These are phyloP conservation scores for Tokudaia tokunoshimensis DNA, from an alignment of 2,797 vertebrate genomes.

Conservation along the genomic window DNA sequence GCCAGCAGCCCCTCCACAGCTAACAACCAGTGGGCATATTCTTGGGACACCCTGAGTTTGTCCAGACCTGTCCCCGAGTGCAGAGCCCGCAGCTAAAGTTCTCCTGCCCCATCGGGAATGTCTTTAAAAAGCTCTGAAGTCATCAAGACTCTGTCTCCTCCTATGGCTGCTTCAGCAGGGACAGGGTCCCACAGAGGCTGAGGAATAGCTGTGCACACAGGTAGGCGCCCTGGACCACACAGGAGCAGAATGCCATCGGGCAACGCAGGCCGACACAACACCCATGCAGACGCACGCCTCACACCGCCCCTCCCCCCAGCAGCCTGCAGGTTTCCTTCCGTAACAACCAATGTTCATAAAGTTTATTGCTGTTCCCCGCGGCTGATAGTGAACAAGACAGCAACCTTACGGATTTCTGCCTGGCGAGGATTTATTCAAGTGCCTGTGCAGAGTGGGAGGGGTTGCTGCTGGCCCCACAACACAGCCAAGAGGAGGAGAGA, in stretches of 20 bases:
- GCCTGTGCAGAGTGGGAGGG: constrained; percentile 26
- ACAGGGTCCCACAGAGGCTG: background rate
- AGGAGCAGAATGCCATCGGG: background rate
- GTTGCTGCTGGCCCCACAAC: background rate
- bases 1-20: background rate
- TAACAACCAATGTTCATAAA: constrained; percentile 65
- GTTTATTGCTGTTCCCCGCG: constrained; percentile 54
- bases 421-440: constrained; percentile 44
- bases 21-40: fast-evolving
- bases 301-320: background rate
- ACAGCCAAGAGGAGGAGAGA: fast-evolving
- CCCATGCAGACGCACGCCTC: background rate
- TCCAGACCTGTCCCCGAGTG: background rate
- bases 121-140: constrained; percentile 6
- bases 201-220: background rate
- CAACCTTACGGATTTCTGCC: constrained; percentile 39
- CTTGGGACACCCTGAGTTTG: background rate
- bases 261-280: background rate
- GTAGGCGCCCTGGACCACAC: background rate
- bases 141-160: background rate
- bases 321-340: constrained; percentile 31
- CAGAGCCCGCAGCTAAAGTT: background rate
- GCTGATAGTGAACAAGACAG: constrained; percentile 64
- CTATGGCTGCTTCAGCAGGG: background rate
- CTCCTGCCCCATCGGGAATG: background rate